Evolutionary conservation across 2,797 vertebrate species (phyloP).

Genomic region (Sebastes baramenuke): DNA sequence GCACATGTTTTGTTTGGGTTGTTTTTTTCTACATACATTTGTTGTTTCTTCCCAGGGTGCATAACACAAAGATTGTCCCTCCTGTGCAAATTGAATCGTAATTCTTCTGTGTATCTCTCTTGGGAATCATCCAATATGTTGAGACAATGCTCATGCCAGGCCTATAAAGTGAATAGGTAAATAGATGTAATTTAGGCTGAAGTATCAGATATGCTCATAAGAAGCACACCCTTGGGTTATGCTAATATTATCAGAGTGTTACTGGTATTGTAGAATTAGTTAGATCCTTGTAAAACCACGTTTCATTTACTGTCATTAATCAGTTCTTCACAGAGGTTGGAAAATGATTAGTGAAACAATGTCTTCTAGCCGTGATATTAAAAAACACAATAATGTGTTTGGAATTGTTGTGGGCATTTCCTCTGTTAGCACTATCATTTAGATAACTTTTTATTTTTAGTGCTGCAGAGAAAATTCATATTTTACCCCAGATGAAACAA

Average conservation of each 20-base stretch:
- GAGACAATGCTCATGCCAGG: neutral
- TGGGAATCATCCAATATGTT: slow-evolving; percentile 6
- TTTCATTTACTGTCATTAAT: slow-evolving; percentile 18
- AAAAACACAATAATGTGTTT: neutral
- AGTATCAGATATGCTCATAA: neutral
- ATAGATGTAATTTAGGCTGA: slow-evolving; percentile 16
- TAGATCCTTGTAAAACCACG: neutral
- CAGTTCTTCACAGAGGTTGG: slow-evolving; percentile 11
- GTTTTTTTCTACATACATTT: neutral
- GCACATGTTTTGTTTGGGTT: neutral
- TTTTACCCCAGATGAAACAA: slow-evolving; percentile 68
- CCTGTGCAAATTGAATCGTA: slow-evolving; percentile 4
- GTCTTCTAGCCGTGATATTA: neutral
- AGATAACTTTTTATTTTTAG: slow-evolving; percentile 36
- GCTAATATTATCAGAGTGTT: neutral
- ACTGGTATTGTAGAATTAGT: slow-evolving; percentile 1
- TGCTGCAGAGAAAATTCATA: slow-evolving; percentile 51
- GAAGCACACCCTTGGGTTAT: neutral
- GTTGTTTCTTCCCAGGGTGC: neutral
- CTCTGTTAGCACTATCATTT: slow-evolving; percentile 37
- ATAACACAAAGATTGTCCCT: slow-evolving; percentile 1
- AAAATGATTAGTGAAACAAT: slow-evolving; percentile 9
- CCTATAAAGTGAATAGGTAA: slow-evolving; percentile 23
- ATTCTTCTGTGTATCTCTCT: neutral
- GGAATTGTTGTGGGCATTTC: slow-evolving; percentile 48